These are phyloP conservation scores for Diploptera punctata DNA, from an alignment of 2,888 invertebrate species.

Conservation along the genomic window DNA sequence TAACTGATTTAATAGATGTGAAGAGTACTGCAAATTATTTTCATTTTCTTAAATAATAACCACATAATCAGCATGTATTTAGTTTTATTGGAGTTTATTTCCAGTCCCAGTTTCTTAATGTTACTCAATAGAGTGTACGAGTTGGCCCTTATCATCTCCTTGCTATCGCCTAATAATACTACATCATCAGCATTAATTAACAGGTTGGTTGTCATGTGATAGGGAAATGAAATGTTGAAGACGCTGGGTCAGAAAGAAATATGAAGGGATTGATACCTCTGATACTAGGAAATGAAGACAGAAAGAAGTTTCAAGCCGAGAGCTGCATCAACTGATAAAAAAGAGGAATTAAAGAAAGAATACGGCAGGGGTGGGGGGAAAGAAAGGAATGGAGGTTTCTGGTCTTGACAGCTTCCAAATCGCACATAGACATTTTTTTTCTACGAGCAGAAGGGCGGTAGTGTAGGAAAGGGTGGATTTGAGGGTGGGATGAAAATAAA, in stretches of 20 bases:
- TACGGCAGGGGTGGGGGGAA: conserved; percentile 8
- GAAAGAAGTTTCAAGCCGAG: not conserved
- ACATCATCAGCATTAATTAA: no score
- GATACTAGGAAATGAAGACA: conserved; percentile 4
- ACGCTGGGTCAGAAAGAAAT: not conserved
- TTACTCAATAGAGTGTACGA: no score
- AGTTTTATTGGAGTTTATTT: no score
- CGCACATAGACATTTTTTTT: conserved; percentile 30
- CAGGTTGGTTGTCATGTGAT: no score
- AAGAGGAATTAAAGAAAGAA: conserved; percentile 28
- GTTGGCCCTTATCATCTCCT: no score
- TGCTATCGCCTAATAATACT: no score
- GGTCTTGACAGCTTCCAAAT: conserved; percentile 43
- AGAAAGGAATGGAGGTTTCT: conserved; percentile 34
- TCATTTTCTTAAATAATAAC: no score
- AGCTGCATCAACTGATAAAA: conserved; percentile 28
- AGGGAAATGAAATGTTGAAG: conserved; percentile 20
- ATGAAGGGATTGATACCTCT: not conserved
- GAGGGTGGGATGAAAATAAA: conserved; percentile 32
- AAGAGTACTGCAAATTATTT: no score
- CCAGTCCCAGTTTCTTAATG: no score
- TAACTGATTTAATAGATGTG: no score
- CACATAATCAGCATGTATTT: no score
- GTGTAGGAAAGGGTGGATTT: not conserved
- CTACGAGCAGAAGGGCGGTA: conserved; percentile 3